These are phyloP conservation scores for Drosophila micromelanica DNA, from an alignment of 1,140 invertebrate genomes.

Conservation along the genomic window DNA sequence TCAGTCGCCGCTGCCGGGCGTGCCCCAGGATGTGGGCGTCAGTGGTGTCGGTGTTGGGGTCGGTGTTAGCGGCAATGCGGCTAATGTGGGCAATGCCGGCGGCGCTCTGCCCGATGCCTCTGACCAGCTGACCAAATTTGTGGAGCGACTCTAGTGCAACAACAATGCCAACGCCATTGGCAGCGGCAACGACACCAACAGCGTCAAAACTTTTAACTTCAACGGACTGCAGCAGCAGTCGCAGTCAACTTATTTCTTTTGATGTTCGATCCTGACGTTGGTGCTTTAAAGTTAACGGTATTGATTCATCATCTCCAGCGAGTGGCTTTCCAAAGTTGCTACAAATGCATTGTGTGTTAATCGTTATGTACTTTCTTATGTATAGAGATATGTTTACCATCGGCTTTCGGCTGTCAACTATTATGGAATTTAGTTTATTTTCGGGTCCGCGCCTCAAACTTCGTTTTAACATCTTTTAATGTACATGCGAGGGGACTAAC, in stretches of 20 bases:
- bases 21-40: slow-evolving; percentile 78
- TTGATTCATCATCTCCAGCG: slow-evolving; percentile 2
- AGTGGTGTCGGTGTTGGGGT: slow-evolving; percentile 84
- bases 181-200: slow-evolving; percentile 22
- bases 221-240: slow-evolving; percentile 18
- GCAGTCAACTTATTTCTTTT: slow-evolving; percentile 52
- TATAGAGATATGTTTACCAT: slow-evolving; percentile 39
- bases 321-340: background rate
- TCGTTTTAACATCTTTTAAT: slow-evolving; percentile 13
- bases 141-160: slow-evolving; percentile 91
- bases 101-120: slow-evolving; percentile 92
- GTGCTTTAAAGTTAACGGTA: background rate
- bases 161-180: slow-evolving; percentile 41
- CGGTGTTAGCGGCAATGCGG: slow-evolving; percentile 58
- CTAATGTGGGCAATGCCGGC: slow-evolving; percentile 84
- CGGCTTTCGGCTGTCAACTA: slow-evolving; percentile 20
- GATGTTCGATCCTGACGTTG: slow-evolving; percentile 22
- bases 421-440: slow-evolving; percentile 25
- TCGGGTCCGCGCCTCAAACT: slow-evolving; percentile 6
- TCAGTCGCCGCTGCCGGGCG: slow-evolving; percentile 84
- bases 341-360: slow-evolving; percentile 38
- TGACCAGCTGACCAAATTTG: slow-evolving; percentile 96
- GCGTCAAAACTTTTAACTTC: background rate
- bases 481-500: background rate
- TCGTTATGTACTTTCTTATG: slow-evolving; percentile 32